phyloP scores from a whole-genome alignment of 2,797 vertebrate genomes.

The Lemur catta region DNA sequence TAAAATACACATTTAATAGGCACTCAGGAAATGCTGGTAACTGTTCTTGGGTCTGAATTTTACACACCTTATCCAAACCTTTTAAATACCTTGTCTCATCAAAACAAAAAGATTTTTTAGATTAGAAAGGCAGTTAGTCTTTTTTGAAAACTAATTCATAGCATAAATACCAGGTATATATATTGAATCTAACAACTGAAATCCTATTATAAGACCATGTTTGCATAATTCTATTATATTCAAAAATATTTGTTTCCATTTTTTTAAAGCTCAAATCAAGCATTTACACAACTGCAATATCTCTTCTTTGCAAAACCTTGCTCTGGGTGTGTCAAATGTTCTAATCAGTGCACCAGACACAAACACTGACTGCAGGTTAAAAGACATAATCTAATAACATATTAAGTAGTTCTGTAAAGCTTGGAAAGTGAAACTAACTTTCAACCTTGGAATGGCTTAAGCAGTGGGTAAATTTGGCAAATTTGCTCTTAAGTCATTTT shows the following conservation, averaged over 20 bases:
- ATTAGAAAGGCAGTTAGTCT: conserved; percentile 34
- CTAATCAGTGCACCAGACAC: conserved; percentile 4
- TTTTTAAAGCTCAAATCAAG: conserved; percentile 46
- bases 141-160: conserved; percentile 26
- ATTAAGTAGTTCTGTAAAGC: conserved; percentile 18
- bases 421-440: conserved; percentile 26
- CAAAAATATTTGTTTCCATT: conserved; percentile 8
- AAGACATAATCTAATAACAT: conserved; percentile 24
- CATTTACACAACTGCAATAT: conserved; percentile 13
- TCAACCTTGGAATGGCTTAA: conserved; percentile 11
- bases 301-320: conserved; percentile 39
- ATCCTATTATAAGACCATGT: conserved; percentile 30
- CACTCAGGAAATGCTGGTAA: not conserved
- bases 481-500: conserved; percentile 57
- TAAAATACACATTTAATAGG: conserved; percentile 28
- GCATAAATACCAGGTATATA: not conserved
- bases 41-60: not conserved
- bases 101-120: conserved; percentile 49
- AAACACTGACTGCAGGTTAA: conserved; percentile 13
- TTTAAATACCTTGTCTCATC: conserved; percentile 6
- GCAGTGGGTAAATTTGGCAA: conserved; percentile 19
- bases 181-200: conserved; percentile 6
- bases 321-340: conserved; percentile 30
- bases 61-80: not conserved
- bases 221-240: conserved; percentile 53